Conservation (phyloP, 2,113 vertebrate species). For the Rattus norvegicus region GRCr8 NC_086026.1:49220001-49220500, state of each 20-base stretch:
- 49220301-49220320: background rate
- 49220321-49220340: background rate
- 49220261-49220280: background rate
- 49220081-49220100: background rate
- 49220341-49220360: background rate
- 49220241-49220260: background rate
- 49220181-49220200: background rate
- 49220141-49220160: background rate
- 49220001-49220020: background rate
- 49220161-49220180: background rate
- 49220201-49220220: background rate
- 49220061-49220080: background rate
- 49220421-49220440: background rate
- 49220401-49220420: background rate
- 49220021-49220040: background rate
- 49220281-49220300: background rate
- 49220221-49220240: background rate
- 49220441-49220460: background rate
- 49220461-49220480: background rate
- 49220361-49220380: background rate
- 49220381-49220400: background rate
- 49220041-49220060: background rate
- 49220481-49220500: background rate
- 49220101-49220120: background rate
- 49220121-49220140: background rate